phyloP scores from a whole-genome alignment of 2,888 invertebrate species.

The Tachina fera region DNA sequence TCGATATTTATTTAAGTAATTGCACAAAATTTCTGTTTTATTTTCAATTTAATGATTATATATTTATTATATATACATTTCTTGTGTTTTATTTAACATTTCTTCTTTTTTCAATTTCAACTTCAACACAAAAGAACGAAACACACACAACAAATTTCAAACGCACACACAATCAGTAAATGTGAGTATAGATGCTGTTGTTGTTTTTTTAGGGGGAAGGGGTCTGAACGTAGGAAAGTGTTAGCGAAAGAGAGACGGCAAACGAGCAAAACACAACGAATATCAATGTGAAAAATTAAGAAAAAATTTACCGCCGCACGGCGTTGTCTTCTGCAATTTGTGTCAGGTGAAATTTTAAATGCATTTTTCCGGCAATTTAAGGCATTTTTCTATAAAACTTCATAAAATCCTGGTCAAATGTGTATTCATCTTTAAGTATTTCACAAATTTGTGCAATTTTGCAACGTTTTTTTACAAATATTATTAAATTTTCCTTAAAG shows the following conservation, averaged over 20 bases:
- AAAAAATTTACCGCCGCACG: constrained; percentile 69
- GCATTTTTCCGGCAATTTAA: constrained; percentile 55
- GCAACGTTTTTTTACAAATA: constrained; percentile 43
- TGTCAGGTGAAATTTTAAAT: constrained; percentile 70
- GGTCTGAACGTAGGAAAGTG: background rate
- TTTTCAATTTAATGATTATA: background rate
- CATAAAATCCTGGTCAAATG: constrained; percentile 32
- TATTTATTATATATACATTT: constrained; percentile 7
- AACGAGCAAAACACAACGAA: constrained; percentile 49
- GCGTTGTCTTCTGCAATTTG: constrained; percentile 70
- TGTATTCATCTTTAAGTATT: constrained; percentile 37
- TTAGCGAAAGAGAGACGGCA: constrained; percentile 40
- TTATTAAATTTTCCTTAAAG: constrained; percentile 60
- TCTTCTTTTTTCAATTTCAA: background rate
- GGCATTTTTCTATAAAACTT: constrained; percentile 37
- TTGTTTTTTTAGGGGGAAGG: constrained; percentile 1
- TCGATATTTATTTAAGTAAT: constrained; percentile 16
- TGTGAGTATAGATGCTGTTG: background rate
- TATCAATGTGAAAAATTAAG: constrained; percentile 26
- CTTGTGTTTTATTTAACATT: constrained; percentile 19
- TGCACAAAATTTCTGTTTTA: constrained; percentile 2
- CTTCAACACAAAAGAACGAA: constrained; percentile 53
- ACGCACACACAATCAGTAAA: constrained; percentile 10
- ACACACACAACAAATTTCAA: constrained; percentile 27
- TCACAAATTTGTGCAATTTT: constrained; percentile 52